Base-by-base conservation (phyloP, 1,140 invertebrate genomes). In the Rhagoletis zephyria region DNA sequence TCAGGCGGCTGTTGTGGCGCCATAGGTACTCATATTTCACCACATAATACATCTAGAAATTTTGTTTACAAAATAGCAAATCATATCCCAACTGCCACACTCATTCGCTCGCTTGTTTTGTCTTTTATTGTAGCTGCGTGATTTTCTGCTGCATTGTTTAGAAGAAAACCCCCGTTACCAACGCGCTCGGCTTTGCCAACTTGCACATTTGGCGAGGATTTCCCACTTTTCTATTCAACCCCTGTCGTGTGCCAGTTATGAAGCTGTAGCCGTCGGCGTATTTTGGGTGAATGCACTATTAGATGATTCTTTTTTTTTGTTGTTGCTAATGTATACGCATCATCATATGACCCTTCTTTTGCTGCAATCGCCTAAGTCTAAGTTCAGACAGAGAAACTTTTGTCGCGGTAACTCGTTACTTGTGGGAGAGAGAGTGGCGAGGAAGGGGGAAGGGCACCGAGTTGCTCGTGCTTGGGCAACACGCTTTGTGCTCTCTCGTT, bases 21-120 rank as follows among this genome's bases (percentile, higher is more conserved):
- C 74, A 81, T 56, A 81, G 12, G 10, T 81, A 81, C 74, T 81
- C 74, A 56, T 30, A 81, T 81, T 81, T 51, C 74, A 9, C 10
- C 48, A 30, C 19, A 81, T 16, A 40, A n/a, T 63, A 63, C 12
- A 81, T 81, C 48, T 16, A 51, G 60, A 14, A 63, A 60, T 85
- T 85, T 85, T 85, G 85, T 85, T 85, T 61, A 63, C n/a, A 63
- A 85, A 85, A 61, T 85, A 85, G 1, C 85, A 85, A 85, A 85
- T 85, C 74, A 81, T 81, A 56, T 81, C 42, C 74, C 16, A 56
- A 59, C 16, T 51, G 42, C 51, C 74, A 3, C 74, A 56, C n/a
- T 56, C 6, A 51, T 9, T 59, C 48, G 48, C 16, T 45, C 12
- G 4, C 5, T 56, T 19, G 16, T n/a, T 81, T 81, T 81, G 74